Conservation (phyloP, 2,888 invertebrate genomes). For the Thereva nobilitata region DNA sequence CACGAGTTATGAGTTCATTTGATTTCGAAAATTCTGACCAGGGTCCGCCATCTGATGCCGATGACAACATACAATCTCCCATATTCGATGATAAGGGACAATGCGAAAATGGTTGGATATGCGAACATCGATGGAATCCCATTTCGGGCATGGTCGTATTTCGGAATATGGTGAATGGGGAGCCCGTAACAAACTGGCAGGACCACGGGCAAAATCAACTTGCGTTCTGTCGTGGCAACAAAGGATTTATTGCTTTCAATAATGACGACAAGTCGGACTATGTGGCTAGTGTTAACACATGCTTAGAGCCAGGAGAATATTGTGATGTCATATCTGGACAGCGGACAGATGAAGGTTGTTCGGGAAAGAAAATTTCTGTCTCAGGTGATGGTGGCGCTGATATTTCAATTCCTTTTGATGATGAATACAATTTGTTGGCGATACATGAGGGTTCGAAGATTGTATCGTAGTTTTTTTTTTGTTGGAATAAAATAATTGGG, state of each 20-base stretch:
- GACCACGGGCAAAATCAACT: conserved; percentile 80
- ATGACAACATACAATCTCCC: conserved; percentile 60
- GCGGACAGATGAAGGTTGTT: conserved; percentile 62
- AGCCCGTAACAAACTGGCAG: conserved; percentile 71
- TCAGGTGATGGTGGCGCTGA: conserved; percentile 62
- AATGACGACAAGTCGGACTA: conserved; percentile 65
- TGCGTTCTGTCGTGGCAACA: conserved; percentile 79
- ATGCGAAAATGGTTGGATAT: conserved; percentile 75
- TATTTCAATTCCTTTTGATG: conserved; percentile 61
- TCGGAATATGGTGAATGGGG: conserved; percentile 65
- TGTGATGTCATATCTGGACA: conserved; percentile 76
- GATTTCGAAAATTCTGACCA: conserved; percentile 60
- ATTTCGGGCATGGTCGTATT: conserved; percentile 75
- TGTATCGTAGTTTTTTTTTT: conserved; percentile 43
- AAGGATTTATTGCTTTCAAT: conserved; percentile 78
- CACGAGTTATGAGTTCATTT: conserved; percentile 76
- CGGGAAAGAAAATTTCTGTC: conserved; percentile 68
- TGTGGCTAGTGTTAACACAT: conserved; percentile 62
- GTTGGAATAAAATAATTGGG: neutral
- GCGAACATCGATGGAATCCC: conserved; percentile 78
- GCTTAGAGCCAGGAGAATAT: conserved; percentile 75
- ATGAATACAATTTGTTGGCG: conserved; percentile 68
- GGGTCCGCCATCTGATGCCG: conserved; percentile 62
- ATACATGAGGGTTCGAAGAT: conserved; percentile 64
- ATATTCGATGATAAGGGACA: conserved; percentile 64